Evolutionary conservation across 2,888 invertebrate genomes (phyloP).

Genomic region (Pseudococcus jackbeardsleyi): DNA sequence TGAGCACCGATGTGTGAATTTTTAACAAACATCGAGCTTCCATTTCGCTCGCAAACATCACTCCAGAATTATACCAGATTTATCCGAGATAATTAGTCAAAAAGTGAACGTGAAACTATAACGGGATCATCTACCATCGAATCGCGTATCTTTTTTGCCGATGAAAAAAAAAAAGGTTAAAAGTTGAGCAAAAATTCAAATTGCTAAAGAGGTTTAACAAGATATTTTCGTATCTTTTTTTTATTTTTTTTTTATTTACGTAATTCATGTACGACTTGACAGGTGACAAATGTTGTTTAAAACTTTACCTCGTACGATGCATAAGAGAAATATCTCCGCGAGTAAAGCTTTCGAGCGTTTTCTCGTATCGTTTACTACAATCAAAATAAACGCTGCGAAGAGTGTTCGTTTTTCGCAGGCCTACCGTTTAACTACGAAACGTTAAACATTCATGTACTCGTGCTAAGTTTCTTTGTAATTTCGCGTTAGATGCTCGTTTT

Average conservation of each 20-base stretch:
- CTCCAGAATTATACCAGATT: not conserved
- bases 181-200: constrained; percentile 16
- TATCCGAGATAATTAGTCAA: not conserved
- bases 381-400: not conserved
- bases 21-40: not conserved
- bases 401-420: not conserved
- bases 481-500: not conserved
- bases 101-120: not conserved
- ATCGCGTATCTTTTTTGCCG: not conserved
- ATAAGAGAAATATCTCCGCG: not conserved
- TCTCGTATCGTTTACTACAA: constrained; percentile 2
- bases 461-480: not conserved
- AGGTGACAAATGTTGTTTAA: constrained; percentile 41
- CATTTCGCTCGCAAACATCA: not conserved
- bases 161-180: not conserved
- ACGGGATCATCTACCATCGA: not conserved
- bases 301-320: not conserved
- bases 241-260: not conserved
- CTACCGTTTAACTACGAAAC: constrained; percentile 3
- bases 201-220: constrained; percentile 41
- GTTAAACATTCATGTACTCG: not conserved
- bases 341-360: constrained; percentile 6
- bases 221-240: constrained; percentile 16
- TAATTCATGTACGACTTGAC: constrained; percentile 38
- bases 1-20: not conserved